These are phyloP conservation scores for Pollenia griseotomentosa DNA, from an alignment of 2,888 invertebrate species.

Conservation along the genomic window DNA sequence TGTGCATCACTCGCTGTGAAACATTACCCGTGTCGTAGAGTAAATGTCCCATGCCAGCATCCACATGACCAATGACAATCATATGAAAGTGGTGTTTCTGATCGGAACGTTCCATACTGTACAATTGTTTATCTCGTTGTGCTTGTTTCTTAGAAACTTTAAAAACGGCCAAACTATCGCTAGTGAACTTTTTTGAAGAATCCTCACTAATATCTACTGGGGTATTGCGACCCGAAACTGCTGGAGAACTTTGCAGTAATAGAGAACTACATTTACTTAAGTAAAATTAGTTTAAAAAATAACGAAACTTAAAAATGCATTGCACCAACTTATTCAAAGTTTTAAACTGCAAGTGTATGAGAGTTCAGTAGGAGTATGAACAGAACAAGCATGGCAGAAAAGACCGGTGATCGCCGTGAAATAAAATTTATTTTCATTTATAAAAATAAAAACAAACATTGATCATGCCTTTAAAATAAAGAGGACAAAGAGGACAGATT, in stretches of 20 bases:
- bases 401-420: too few relatives aligned
- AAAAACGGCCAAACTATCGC: constrained; percentile 73
- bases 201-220: constrained; percentile 82
- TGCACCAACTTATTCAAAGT: too few relatives aligned
- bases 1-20: constrained; percentile 95
- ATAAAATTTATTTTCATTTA: too few relatives aligned
- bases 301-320: too few relatives aligned
- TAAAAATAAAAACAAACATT: too few relatives aligned
- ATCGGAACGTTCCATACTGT: constrained; percentile 90
- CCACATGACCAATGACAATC: constrained; percentile 98
- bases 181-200: constrained; percentile 64
- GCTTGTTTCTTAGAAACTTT: constrained; percentile 83
- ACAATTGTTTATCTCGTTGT: constrained; percentile 86
- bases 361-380: too few relatives aligned
- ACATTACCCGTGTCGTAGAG: constrained; percentile 94
- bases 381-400: too few relatives aligned
- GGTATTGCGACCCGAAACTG: constrained; percentile 86
- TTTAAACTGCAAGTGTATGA: too few relatives aligned
- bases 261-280: too few relatives aligned
- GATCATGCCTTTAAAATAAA: too few relatives aligned
- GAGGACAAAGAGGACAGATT: too few relatives aligned
- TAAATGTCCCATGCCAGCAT: constrained; percentile 91
- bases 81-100: constrained; percentile 95
- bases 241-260: constrained; percentile 89
- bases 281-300: too few relatives aligned